Base-by-base conservation (phyloP, 2,888 invertebrate species). In the Salticus scenicus region DNA sequence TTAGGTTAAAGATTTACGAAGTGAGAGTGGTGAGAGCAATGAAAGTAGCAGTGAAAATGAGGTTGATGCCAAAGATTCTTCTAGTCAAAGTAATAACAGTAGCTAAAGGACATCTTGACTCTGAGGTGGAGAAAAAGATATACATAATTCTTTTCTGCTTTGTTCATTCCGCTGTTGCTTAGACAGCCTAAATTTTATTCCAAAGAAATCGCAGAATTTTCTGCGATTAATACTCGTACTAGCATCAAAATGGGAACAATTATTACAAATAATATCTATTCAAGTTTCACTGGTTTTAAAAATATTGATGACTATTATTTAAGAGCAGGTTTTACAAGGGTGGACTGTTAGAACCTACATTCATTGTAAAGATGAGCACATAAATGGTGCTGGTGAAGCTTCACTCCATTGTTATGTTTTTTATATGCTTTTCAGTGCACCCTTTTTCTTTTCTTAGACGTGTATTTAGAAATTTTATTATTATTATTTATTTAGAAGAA, bases 1-100 rank as follows among this genome's bases (percentile, higher is more conserved):
- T 78, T 20, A 87, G 73, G 89, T 88, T 51, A 80, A 84, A 51
- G 88, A 85, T 66, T 70, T 88, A 1, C 77, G 88, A 28, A 88
- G 87, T 70, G 88, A 87, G 30, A 88, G 84, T 75, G 87, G n/a
- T n/a, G n/a, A n/a, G n/a, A n/a, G n/a, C n/a, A n/a, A 87, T 7
- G 83, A 41, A 1, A 87, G 83, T 73, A 74, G 69, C 24, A 69
- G 70, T 57, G 80, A 67, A 30, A 27, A 24, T 24, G 76, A 80
- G 41, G 63, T 27, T 31, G 37, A 24, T 70, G 66, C 81, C 76
- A 76, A 76, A 82, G 82, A 76, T 14, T 37, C 64, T 51, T 72
- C 82, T 76, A 82, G 76, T 76, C 82, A 71, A 33, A 71, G 66
- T 24, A 76, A 63, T 33, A 74, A 76, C n/a, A 28, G 41, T 57